Evolutionary conservation across 2,797 vertebrate genomes (phyloP), one percentile per base, ranked within the genome.

Genomic region (Sebastiscus tertius): DNA sequence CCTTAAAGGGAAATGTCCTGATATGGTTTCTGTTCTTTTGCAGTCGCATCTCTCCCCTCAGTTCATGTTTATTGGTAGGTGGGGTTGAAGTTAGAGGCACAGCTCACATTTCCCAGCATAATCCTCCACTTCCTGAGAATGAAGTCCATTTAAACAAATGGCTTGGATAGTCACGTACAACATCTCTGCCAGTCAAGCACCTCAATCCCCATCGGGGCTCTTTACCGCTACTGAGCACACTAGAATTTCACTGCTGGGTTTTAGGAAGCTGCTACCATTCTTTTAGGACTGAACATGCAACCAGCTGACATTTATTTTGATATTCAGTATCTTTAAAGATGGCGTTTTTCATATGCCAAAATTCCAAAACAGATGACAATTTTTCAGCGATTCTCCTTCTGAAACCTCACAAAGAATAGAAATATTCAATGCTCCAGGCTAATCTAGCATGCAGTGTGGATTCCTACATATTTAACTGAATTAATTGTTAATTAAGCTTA

Each of bases 111-210:
- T 68, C 73, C 63, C 65, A 69, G 64, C 81, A 80, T 49, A 72
- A 75, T 34, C 29, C 29, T 62, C 72, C 22, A 62, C 75, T 80
- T 77, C 70, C 49, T 20, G 24, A 56, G 56, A 84, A 75, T 49
- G 80, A 70, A 9, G 46, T 62, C 69, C 58, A 75, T 71, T 84
- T 76, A 68, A 84, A 77, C 83, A 74, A 82, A 82, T 78, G 33
- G 22, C 60, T 65, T 18, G 16, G 20, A 74, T 59, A 77, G 80
- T 75, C 56, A 39, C 20, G 54, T 22, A 11, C 52, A 83, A 76
- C 75, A 73, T 36, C 7, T 27, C 72, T 59, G 64, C 75, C 64
- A 69, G 69, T 70, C 75, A 64, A 78, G 36, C 36, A 70, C 52
- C 36, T 78, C 34, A 68, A 58, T 68, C 26, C 58, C 70, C 63